phyloP scores from a whole-genome alignment of 2,797 vertebrate species.

The Bovichtus variegatus region DNA sequence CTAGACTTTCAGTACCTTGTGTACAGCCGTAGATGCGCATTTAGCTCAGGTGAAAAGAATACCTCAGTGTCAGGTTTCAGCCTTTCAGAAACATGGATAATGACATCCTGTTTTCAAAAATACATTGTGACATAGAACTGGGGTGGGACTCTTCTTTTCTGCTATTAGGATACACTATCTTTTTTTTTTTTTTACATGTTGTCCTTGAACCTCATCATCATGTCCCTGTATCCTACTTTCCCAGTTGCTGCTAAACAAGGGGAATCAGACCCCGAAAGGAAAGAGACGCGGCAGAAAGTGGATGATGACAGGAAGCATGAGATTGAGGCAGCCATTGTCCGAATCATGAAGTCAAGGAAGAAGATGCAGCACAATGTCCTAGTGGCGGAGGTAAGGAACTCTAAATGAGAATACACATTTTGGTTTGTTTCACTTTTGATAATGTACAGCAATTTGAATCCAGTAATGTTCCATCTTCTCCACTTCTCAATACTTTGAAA shows the following conservation, averaged over 20 bases:
- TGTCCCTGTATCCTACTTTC: slow-evolving; percentile 28
- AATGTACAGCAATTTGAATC: neutral
- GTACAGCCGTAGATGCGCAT: neutral
- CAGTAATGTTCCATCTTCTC: neutral
- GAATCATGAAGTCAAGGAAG: slow-evolving; percentile 99
- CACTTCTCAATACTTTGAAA: neutral
- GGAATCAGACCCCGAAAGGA: slow-evolving; percentile 96
- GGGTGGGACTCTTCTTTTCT: neutral
- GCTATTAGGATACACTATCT: neutral
- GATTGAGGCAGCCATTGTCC: slow-evolving; percentile 98
- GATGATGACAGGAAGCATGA: slow-evolving; percentile 98
- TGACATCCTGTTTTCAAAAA: neutral
- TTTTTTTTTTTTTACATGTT: neutral
- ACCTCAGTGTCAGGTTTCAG: neutral
- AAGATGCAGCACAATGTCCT: slow-evolving; percentile 99
- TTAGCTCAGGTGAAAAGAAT: neutral
- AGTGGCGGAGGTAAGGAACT: slow-evolving; percentile 92
- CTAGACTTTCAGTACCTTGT: neutral
- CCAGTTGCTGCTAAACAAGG: slow-evolving; percentile 99
- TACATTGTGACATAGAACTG: neutral
- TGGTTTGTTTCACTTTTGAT: neutral
- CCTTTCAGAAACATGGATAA: neutral
- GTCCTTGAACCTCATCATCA: slow-evolving; percentile 16
- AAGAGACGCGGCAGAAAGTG: slow-evolving; percentile 98
- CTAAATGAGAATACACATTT: neutral